These are phyloP conservation scores for Zaprionus davidi DNA, from an alignment of 1,140 invertebrate species.

Conservation along the genomic window DNA sequence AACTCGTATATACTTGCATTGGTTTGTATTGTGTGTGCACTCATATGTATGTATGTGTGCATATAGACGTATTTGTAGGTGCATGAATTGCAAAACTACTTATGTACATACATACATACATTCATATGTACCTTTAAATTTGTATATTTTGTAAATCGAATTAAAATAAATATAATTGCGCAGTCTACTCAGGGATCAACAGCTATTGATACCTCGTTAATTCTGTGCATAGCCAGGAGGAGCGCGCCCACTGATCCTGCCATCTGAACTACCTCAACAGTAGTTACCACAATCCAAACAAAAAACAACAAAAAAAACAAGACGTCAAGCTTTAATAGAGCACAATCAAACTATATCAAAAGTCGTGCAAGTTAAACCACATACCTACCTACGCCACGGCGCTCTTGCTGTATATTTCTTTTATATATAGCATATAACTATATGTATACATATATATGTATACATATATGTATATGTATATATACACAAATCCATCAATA, in stretches of 20 bases:
- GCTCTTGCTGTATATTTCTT: neutral
- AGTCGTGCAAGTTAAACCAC: neutral
- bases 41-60: conserved; percentile 4
- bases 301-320: neutral
- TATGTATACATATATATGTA: conserved; percentile 32
- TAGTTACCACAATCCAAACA: conserved; percentile 6
- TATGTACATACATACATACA: conserved; percentile 17
- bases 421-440: conserved; percentile 3
- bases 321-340: neutral
- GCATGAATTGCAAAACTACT: neutral
- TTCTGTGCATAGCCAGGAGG: conserved; percentile 12
- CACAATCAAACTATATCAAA: neutral
- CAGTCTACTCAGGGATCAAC: conserved; percentile 54
- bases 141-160: conserved; percentile 10
- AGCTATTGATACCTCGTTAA: conserved; percentile 29
- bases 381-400: neutral
- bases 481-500: conserved; percentile 17
- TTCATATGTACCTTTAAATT: conserved; percentile 8
- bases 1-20: neutral
- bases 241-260: conserved; percentile 5
- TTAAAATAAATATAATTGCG: conserved; percentile 53
- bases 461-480: conserved; percentile 22
- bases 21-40: conserved; percentile 1
- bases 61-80: neutral
- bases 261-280: conserved; percentile 11